Evolutionary conservation across 2,888 invertebrate genomes (phyloP), one percentile per base, ranked within the genome.

Genomic region (Ectobius pallidus): DNA sequence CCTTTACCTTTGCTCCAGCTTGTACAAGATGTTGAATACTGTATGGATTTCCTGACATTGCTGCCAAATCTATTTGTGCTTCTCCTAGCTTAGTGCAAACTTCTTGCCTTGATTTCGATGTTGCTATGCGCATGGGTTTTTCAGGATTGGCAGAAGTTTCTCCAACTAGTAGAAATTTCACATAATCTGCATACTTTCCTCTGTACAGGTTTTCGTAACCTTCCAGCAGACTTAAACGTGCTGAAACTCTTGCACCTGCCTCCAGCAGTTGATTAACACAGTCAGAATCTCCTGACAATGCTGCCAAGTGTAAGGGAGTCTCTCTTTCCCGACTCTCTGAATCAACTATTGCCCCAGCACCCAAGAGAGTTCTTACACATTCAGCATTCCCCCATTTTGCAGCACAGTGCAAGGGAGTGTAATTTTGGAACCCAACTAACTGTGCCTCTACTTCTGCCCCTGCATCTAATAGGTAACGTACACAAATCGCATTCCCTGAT

Each of bases 321-420:
- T 42, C 30, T 3, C 69, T 58, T 6, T 39, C 69, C 6, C 20
- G 1, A 14, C 20, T 52, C 14, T 11, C 3, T 4, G 44, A 22
- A 14, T 70, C 52, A 1, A 70, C 42, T 1, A n/a, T 27, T 16
- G 61, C 30, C 1, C 61, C 61, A 11, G 25, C 30, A 11, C 2
- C 25, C 0, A 30, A 0, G n/a, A 61, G 34, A n/a, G 34, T 18
- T 14, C 6, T 34, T 14, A 22, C 42, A 9, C 58, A 25, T 0
- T 42, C 34, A 4, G 32, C 20, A 42, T 55, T 18, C 16, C 69
- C 69, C 7, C 55, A 32, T 34, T 70, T 32, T 7, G 58, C 30
- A 32, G 69, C 69, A 1, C 30, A 6, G 39, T 70, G 69, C 61
- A 70, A 46, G 11, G 58, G 61, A 6, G 70, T 70, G n/a, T n/a